phyloP scores from a whole-genome alignment of 1,140 invertebrate species.

The Zaprionus taronus region DNA sequence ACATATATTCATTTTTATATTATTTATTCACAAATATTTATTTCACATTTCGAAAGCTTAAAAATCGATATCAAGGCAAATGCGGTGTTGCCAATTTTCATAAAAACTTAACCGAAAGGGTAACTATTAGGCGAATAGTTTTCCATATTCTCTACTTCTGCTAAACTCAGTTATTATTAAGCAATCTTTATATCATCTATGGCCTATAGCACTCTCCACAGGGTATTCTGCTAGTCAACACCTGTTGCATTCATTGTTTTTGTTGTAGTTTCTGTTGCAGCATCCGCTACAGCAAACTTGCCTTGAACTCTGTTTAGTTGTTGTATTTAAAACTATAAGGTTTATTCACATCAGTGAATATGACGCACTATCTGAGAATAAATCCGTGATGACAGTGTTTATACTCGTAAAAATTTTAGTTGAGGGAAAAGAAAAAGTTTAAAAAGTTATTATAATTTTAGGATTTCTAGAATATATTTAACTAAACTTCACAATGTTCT shows the following conservation, averaged over 20 bases:
- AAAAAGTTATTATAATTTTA: not conserved
- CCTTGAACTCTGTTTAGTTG: constrained; percentile 28
- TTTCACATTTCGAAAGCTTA: not conserved
- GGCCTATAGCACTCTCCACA: not conserved
- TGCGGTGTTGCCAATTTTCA: not conserved
- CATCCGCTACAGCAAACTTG: constrained; percentile 38
- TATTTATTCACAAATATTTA: too few relatives aligned
- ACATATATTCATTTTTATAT: too few relatives aligned
- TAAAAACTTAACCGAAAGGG: not conserved
- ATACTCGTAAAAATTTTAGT: not conserved
- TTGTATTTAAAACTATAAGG: constrained; percentile 1
- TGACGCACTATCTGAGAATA: not conserved
- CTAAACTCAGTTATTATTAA: not conserved
- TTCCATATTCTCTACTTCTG: not conserved
- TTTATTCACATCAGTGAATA: constrained; percentile 8
- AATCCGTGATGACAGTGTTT: not conserved
- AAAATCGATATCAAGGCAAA: not conserved
- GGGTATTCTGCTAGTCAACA: not conserved
- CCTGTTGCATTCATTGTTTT: not conserved
- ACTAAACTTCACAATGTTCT: not conserved
- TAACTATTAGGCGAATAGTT: not conserved
- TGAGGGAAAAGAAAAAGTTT: not conserved
- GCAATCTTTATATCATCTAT: not conserved
- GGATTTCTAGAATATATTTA: not conserved
- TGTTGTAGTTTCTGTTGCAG: constrained; percentile 21